Percentiles rank a stretch among this genome's conserved stretches.
Conservation (phyloP, 2,888 invertebrate genomes). For the Glaucopsyche alexis region DNA sequence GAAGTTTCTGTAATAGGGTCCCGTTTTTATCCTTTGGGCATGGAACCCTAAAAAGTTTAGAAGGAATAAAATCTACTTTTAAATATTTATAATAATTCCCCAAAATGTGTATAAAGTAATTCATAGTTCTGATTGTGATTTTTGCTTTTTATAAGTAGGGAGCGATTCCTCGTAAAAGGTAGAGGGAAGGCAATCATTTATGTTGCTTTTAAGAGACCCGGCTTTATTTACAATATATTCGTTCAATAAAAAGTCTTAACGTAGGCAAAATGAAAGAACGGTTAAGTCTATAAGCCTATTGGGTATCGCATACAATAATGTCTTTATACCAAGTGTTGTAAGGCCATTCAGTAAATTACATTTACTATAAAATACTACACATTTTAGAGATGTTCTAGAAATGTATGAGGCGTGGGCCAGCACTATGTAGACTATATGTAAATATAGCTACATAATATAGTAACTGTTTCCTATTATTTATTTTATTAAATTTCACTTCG, state of each 20-base stretch:
- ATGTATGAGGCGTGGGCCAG: no score
- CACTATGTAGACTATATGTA: no score
- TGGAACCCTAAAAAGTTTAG: no score
- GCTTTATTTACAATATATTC: constrained; percentile 19
- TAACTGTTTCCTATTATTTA: no score
- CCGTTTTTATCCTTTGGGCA: no score
- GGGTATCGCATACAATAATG: not conserved
- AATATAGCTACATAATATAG: no score
- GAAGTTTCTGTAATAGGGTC: no score
- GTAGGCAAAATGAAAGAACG: not conserved
- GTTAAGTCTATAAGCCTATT: constrained; percentile 17
- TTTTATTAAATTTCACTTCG: no score
- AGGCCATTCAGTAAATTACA: not conserved
- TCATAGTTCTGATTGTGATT: constrained; percentile 4
- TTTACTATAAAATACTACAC: not conserved
- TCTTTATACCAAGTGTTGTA: not conserved
- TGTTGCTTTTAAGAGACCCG: constrained; percentile 24
- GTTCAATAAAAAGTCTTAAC: constrained; percentile 12
- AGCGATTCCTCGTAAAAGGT: constrained; percentile 18
- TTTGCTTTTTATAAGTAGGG: constrained; percentile 4
- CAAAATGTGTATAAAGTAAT: no score
- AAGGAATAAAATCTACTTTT: no score
- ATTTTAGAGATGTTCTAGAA: no score
- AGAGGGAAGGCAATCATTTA: constrained; percentile 24
- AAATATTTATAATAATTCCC: no score